These are phyloP conservation scores for Oreochromis spilurus DNA, from an alignment of 2,113 vertebrate species.

Conservation along the genomic window DNA sequence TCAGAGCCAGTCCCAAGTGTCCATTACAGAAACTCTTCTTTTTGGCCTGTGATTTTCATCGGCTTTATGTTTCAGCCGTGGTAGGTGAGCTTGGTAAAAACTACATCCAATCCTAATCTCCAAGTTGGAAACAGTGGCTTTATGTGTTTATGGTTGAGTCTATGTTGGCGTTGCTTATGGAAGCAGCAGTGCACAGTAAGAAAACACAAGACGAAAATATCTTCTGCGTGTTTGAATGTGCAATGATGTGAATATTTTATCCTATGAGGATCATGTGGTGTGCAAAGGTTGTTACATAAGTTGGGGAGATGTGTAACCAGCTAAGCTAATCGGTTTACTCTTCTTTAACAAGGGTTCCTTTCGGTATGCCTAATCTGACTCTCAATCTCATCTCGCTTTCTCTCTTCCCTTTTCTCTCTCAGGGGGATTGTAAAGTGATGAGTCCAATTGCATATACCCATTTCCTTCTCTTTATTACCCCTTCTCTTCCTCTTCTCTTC, in stretches of 20 bases:
- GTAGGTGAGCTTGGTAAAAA: too few relatives aligned
- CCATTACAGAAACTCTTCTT: too few relatives aligned
- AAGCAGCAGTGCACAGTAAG: not conserved
- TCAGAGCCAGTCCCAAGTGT: too few relatives aligned
- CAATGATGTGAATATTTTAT: constrained; percentile 13
- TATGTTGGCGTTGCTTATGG: not conserved
- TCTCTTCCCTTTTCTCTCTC: not conserved
- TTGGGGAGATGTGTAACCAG: not conserved
- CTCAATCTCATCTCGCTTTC: not conserved
- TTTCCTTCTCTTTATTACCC: constrained; percentile 35
- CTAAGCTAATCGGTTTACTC: not conserved
- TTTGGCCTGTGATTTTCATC: too few relatives aligned
- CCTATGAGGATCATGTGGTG: not conserved
- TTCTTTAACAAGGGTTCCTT: constrained; percentile 25
- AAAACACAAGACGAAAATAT: not conserved
- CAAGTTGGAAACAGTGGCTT: not conserved
- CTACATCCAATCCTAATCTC: too few relatives aligned
- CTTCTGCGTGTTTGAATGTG: not conserved
- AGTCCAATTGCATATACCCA: constrained; percentile 51
- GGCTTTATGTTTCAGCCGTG: too few relatives aligned
- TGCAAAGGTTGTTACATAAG: constrained; percentile 12
- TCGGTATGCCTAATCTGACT: constrained; percentile 22
- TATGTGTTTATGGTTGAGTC: not conserved
- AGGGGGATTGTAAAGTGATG: constrained; percentile 40
- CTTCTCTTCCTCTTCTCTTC: not conserved